A percentile compares a stretch with the other conserved stretches of the same genome.
Evolutionary conservation across 2,888 invertebrate species (phyloP).

Genomic region (Dicyrtoma fusca): DNA sequence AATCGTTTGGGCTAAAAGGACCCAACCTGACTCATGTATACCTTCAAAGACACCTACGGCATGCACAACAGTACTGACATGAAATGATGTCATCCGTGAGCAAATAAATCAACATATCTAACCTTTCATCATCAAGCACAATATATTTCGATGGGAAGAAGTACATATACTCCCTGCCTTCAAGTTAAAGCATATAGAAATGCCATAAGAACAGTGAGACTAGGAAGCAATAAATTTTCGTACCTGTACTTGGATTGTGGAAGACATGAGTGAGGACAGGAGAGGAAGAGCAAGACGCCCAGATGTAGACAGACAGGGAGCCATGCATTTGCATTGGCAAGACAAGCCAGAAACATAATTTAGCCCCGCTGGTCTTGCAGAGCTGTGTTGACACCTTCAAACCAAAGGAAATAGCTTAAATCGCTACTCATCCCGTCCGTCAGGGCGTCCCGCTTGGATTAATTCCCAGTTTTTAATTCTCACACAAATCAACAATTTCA

Average conservation of each 20-base stretch:
- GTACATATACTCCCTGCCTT: too few relatives aligned
- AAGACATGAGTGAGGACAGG: constrained; percentile 54
- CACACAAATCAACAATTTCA: neutral
- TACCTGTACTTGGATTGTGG: constrained; percentile 56
- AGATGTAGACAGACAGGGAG: constrained; percentile 55
- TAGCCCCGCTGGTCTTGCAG: constrained; percentile 29
- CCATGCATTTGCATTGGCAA: constrained; percentile 42
- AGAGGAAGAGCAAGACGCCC: constrained; percentile 53
- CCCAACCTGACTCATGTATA: too few relatives aligned
- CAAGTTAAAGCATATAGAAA: neutral
- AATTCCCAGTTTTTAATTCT: neutral
- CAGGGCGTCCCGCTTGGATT: neutral
- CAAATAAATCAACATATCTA: neutral
- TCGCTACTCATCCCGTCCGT: neutral
- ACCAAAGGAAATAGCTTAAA: neutral
- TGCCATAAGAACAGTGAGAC: neutral
- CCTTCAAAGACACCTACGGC: too few relatives aligned
- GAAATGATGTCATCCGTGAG: neutral
- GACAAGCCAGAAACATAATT: constrained; percentile 35
- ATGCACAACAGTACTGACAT: too few relatives aligned
- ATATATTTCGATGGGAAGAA: too few relatives aligned
- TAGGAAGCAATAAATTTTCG: constrained; percentile 3
- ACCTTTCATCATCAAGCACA: neutral
- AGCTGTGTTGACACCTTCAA: constrained; percentile 19
- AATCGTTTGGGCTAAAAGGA: too few relatives aligned